Conservation (phyloP, 2,888 invertebrate species). For the Pheosia gnoma region DNA sequence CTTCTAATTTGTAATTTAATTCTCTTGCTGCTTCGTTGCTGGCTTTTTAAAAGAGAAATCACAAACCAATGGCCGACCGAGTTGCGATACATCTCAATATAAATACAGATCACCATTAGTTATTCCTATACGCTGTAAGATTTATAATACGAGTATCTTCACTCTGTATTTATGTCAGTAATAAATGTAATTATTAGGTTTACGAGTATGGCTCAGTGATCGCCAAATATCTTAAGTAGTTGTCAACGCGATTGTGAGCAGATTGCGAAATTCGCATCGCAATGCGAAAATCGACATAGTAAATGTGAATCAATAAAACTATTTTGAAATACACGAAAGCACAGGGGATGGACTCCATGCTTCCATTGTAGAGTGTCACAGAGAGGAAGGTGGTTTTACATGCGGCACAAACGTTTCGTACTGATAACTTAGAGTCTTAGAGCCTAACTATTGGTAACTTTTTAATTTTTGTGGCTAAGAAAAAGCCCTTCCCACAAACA, state of each 20-base stretch:
- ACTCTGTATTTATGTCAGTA: not conserved
- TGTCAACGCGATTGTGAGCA: not conserved
- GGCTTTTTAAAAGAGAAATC: not conserved
- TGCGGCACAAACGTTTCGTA: not conserved
- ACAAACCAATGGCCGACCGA: constrained; percentile 23
- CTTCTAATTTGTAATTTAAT: not conserved
- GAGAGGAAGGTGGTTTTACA: too few relatives aligned
- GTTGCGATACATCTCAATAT: constrained; percentile 8
- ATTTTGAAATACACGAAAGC: not conserved
- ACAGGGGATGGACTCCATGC: not conserved
- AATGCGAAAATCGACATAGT: not conserved
- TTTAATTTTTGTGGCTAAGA: too few relatives aligned
- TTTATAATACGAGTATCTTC: not conserved
- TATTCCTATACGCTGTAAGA: constrained; percentile 3
- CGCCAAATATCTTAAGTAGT: not conserved
- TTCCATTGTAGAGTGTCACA: not conserved
- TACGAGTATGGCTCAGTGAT: not conserved
- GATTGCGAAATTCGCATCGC: constrained; percentile 1
- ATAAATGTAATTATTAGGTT: constrained; percentile 1
- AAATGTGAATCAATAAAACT: not conserved
- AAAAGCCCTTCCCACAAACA: too few relatives aligned
- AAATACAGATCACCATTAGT: not conserved
- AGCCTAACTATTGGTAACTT: too few relatives aligned
- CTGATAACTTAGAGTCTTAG: not conserved
- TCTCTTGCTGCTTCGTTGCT: not conserved